phyloP scores from a whole-genome alignment of 2,113 vertebrate species.

The Tenrec ecaudatus region DNA sequence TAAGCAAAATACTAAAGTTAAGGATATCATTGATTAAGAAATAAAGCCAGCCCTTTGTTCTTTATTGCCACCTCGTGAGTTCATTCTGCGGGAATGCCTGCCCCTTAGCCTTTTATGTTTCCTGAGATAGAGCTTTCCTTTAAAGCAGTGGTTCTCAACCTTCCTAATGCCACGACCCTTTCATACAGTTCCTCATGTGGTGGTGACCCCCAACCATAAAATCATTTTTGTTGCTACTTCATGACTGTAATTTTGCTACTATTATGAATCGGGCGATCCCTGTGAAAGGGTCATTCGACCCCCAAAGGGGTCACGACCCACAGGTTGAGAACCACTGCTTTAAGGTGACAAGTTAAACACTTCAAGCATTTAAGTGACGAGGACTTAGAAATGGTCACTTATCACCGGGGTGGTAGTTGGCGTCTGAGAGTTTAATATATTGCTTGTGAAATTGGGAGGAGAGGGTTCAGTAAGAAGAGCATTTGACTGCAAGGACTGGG shows the following conservation, averaged over 20 bases:
- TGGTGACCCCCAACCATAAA: no score
- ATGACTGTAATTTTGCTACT: no score
- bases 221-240: no score
- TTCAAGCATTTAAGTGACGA: slow-evolving; percentile 52
- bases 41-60: background rate
- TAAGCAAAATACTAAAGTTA: slow-evolving; percentile 42
- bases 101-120: background rate
- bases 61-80: slow-evolving; percentile 23
- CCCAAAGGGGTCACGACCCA: no score
- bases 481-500: slow-evolving; percentile 26
- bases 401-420: slow-evolving; percentile 3
- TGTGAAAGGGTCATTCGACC: no score
- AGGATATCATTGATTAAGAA: background rate
- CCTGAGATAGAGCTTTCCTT: background rate
- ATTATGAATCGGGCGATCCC: no score
- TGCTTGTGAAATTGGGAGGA: slow-evolving; percentile 44
- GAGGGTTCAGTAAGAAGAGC: slow-evolving; percentile 38
- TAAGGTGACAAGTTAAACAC: background rate
- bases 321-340: no score
- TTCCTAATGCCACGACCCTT: no score
- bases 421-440: slow-evolving; percentile 10
- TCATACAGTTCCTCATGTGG: no score
- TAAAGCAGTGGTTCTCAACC: background rate
- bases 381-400: background rate
- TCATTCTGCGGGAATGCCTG: slow-evolving; percentile 53